Evolutionary conservation across 2,888 invertebrate species (phyloP).

Genomic region (Blera fallax): DNA sequence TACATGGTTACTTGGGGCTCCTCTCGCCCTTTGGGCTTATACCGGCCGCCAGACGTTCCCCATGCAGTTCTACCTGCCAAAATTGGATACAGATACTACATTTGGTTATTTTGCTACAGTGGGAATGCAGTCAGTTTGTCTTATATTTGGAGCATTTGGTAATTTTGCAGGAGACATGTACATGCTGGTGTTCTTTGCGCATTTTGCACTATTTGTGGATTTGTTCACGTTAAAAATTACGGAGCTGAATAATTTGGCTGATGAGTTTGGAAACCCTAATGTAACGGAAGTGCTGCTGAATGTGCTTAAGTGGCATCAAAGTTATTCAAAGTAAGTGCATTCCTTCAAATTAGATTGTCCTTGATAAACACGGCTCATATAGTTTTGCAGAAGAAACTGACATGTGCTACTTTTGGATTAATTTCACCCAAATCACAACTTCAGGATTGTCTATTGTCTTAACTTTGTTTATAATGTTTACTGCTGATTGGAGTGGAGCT

Average conservation of each 20-base stretch:
- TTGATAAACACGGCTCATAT: neutral
- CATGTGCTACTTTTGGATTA: conserved; percentile 27
- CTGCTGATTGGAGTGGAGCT: conserved; percentile 57
- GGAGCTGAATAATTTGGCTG: conserved; percentile 34
- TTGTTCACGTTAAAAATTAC: conserved; percentile 57
- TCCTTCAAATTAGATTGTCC: neutral
- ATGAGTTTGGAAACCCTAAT: neutral
- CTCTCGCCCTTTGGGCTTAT: conserved; percentile 23
- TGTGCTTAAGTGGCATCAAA: conserved; percentile 71
- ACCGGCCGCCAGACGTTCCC: conserved; percentile 46
- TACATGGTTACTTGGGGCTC: neutral
- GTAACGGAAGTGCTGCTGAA: conserved; percentile 16
- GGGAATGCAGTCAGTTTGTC: conserved; percentile 41
- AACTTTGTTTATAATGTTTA: conserved; percentile 52
- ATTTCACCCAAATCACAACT: conserved; percentile 54
- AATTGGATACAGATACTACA: conserved; percentile 44
- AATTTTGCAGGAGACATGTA: conserved; percentile 69
- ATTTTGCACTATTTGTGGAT: conserved; percentile 52
- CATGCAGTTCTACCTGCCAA: conserved; percentile 68
- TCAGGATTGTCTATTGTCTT: conserved; percentile 43
- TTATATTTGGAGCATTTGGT: conserved; percentile 63
- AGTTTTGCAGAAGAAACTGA: conserved; percentile 18
- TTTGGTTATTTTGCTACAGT: conserved; percentile 64
- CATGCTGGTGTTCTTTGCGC: conserved; percentile 52
- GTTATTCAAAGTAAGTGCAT: conserved; percentile 44